phyloP scores from a whole-genome alignment of 2,113 vertebrate species.

The Colistium nudipinnis region DNA sequence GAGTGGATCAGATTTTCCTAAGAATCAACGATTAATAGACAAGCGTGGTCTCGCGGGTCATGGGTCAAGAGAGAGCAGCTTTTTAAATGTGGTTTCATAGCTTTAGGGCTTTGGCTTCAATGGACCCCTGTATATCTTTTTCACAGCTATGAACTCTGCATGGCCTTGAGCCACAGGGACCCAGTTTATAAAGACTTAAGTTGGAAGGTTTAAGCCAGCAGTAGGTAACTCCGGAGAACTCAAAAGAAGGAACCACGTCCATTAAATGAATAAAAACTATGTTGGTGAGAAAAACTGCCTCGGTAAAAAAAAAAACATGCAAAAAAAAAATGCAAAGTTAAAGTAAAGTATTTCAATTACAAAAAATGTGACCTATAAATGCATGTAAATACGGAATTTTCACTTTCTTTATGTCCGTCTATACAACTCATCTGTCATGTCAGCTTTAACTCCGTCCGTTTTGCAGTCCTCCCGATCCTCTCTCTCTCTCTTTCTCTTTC shows the following conservation, averaged over 20 bases:
- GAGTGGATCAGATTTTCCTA: slow-evolving; percentile 81
- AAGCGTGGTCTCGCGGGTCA: slow-evolving; percentile 68
- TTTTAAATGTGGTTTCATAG: slow-evolving; percentile 77
- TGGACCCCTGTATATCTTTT: slow-evolving; percentile 70
- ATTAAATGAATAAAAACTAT: not conserved
- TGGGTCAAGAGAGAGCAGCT: slow-evolving; percentile 72
- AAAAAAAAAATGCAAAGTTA: not conserved
- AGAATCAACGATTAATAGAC: slow-evolving; percentile 81
- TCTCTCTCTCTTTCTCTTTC: not conserved
- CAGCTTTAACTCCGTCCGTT: slow-evolving; percentile 24
- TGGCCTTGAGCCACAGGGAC: slow-evolving; percentile 63
- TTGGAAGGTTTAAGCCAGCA: slow-evolving; percentile 40
- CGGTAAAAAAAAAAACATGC: not conserved
- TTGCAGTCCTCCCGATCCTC: slow-evolving; percentile 21
- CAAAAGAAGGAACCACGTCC: not conserved
- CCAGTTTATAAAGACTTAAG: slow-evolving; percentile 57
- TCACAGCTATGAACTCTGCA: slow-evolving; percentile 76
- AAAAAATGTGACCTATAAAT: not conserved
- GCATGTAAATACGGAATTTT: not conserved
- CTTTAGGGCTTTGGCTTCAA: slow-evolving; percentile 74
- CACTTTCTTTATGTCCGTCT: not conserved
- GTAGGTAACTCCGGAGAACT: slow-evolving; percentile 7
- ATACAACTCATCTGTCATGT: slow-evolving; percentile 39
- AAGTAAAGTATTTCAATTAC: not conserved
- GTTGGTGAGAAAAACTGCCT: not conserved